Evolutionary conservation across 2,888 invertebrate genomes (phyloP).

Genomic region (Amphiduros pacificus): DNA sequence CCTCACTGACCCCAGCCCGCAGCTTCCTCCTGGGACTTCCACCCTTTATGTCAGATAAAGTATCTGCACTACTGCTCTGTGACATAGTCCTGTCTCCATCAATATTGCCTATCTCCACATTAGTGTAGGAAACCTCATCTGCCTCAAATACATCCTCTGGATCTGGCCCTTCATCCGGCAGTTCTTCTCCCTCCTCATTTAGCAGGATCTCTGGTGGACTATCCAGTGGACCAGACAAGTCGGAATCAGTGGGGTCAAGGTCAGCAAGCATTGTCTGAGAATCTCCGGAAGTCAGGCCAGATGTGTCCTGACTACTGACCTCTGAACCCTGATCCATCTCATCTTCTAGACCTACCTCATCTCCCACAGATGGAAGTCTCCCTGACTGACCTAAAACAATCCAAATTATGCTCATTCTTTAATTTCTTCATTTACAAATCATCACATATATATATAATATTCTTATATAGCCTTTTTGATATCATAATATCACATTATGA

Average conservation of each 20-base stretch:
- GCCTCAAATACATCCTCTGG: conserved; percentile 29
- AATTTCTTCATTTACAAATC: background rate
- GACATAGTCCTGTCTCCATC: conserved; percentile 46
- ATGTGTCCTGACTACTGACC: conserved; percentile 15
- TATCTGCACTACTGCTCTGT: conserved; percentile 51
- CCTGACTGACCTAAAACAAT: conserved; percentile 7
- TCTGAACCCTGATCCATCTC: conserved; percentile 37
- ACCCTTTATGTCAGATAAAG: conserved; percentile 46
- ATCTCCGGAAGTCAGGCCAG: background rate
- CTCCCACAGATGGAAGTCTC: conserved; percentile 28
- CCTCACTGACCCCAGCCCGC: conserved; percentile 35
- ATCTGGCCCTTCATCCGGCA: background rate
- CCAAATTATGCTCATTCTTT: background rate
- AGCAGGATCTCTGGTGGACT: too few species aligned
- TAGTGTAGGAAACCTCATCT: conserved; percentile 48
- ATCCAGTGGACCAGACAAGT: too few species aligned
- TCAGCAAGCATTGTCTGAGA: background rate
- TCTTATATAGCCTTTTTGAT: too few species aligned
- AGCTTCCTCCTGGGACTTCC: conserved; percentile 8
- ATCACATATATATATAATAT: too few species aligned
- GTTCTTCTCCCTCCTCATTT: background rate
- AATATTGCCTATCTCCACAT: conserved; percentile 51
- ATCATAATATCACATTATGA: too few species aligned
- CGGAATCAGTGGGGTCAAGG: conserved; percentile 2
- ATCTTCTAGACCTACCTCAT: conserved; percentile 55